A percentile compares a stretch with the other conserved stretches of the same genome.
Evolutionary conservation across 2,888 invertebrate species (phyloP).

Genomic region (Chrysomela aeneicollis): DNA sequence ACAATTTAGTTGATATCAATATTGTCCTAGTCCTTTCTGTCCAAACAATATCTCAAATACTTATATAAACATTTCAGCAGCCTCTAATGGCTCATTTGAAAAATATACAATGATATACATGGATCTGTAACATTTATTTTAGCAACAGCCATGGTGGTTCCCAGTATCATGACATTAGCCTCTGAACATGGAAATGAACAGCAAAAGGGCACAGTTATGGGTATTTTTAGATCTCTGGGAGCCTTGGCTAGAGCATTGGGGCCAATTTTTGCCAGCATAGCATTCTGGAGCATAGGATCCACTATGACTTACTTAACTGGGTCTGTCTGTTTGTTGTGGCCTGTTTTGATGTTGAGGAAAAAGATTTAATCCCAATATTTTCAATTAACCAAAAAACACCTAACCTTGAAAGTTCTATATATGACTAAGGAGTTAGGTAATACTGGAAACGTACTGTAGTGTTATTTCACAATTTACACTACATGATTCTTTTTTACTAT

Average conservation of each 20-base stretch:
- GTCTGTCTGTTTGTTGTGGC: conserved; percentile 77
- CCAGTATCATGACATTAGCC: conserved; percentile 93
- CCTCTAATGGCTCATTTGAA: too few relatives aligned
- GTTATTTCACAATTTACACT: too few relatives aligned
- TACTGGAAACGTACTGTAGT: too few relatives aligned
- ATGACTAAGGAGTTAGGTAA: too few relatives aligned
- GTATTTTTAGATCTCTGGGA: conserved; percentile 93
- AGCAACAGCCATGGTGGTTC: conserved; percentile 94
- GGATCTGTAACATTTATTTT: conserved; percentile 20
- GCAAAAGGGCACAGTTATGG: conserved; percentile 92
- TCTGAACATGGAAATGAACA: conserved; percentile 81
- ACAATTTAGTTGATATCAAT: conserved; percentile 21
- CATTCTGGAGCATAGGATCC: conserved; percentile 93
- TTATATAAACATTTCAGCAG: too few relatives aligned
- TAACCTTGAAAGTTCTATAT: too few relatives aligned
- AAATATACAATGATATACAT: too few relatives aligned
- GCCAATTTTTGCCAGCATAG: conserved; percentile 86
- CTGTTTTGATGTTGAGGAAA: conserved; percentile 67
- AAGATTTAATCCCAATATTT: conserved; percentile 1
- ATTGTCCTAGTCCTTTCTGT: background rate
- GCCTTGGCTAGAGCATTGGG: conserved; percentile 93
- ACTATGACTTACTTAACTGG: conserved; percentile 83
- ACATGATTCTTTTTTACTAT: too few relatives aligned
- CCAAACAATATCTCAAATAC: too few relatives aligned
- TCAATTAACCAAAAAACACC: too few relatives aligned